Percentiles rank a stretch among this genome's conserved stretches.
Conservation (phyloP, 2,797 vertebrate genomes). For the Dendrocincla fuliginosa region DNA sequence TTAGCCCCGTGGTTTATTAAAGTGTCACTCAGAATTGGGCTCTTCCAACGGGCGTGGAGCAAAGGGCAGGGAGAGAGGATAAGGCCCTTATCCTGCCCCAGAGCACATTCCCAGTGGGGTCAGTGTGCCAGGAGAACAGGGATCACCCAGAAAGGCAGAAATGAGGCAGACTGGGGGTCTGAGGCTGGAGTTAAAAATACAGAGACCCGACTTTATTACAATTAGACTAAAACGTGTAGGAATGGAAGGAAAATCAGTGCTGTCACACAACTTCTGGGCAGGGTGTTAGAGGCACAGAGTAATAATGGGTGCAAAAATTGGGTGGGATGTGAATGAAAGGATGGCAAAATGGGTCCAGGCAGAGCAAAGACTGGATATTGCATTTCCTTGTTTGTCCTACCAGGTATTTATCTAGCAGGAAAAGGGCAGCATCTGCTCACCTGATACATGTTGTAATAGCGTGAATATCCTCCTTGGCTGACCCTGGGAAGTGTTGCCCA, state of each 20-base stretch:
- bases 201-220: fast-evolving
- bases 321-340: neutral
- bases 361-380: fast-evolving
- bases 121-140: neutral
- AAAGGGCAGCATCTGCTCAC: neutral
- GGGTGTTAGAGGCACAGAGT: neutral
- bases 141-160: fast-evolving
- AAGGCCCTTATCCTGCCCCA: neutral
- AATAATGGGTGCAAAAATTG: fast-evolving
- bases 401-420: neutral
- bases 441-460: fast-evolving
- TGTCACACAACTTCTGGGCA: too few species aligned
- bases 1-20: conserved; percentile 73
- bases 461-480: neutral
- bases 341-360: neutral
- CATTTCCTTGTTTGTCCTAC: neutral
- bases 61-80: neutral
- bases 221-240: neutral
- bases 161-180: fast-evolving
- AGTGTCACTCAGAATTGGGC: conserved; percentile 33
- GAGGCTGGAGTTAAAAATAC: neutral
- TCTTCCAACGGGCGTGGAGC: neutral
- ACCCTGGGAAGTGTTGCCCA: fast-evolving
- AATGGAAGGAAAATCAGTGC: neutral
- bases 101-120: fast-evolving